Evolutionary conservation across 2,888 invertebrate genomes (phyloP), one percentile per base, ranked within the genome.

Genomic region (Erynnis tages): DNA sequence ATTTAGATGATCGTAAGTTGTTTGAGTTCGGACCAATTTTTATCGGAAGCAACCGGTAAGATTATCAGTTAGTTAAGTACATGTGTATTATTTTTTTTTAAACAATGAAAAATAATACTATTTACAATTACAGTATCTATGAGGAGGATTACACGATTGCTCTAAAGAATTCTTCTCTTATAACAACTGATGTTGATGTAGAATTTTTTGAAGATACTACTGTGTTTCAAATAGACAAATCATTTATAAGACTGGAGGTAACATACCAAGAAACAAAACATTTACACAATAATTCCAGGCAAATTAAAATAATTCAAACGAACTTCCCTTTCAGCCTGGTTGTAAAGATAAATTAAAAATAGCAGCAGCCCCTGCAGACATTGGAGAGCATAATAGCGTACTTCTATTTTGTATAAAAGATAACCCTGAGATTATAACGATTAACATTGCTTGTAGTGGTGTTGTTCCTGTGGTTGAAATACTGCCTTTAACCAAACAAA

Each of bases 381-480:
- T 81, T 4, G 88, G 80, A 4, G 64, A 71, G 4, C 80, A 83
- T 45, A 71, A 57, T 7, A 74, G 67, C 50, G 64, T 74, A 6
- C 61, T 89, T 8, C 49, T 88, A 29, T 81, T 88, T 55, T 83
- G 87, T 60, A 69, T 92, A 1, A 90, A 90, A 65, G 88, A 93
- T 63, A 93, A 93, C 68, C 92, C 93, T 0, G 84, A 88, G 60
- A 83, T 92, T 27, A 81, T 91, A 25, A 66, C 71, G 3, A 82
- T 93, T 6, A 76, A 86, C 58, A 67, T 93, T 4, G 70, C 77
- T 7, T 90, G 91, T 58, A 82, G 74, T 30, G 92, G 92, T 13
- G 83, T 90, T 4, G 76, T 87, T 37, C 80, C 93, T 29, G 75
- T 81, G 11, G 81, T 93, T 32, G 86, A 86, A 65, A 82, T 88